Percentiles rank a stretch among this genome's conserved stretches.
Evolutionary conservation across 2,888 invertebrate genomes (phyloP).

Genomic region (Tinea trinotella): DNA sequence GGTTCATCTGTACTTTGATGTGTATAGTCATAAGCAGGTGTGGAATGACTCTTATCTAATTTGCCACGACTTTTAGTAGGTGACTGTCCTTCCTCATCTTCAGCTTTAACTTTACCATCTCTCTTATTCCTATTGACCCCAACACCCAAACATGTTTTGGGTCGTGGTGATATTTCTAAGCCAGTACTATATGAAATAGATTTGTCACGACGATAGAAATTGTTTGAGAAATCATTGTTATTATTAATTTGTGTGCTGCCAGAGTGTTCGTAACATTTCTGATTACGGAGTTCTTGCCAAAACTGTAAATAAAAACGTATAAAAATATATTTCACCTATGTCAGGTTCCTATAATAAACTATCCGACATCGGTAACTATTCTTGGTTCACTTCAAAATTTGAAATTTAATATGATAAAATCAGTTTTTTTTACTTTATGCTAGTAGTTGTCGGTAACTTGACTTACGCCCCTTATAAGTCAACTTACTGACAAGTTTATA

Average conservation of each 20-base stretch:
- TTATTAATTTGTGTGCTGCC: constrained; percentile 44
- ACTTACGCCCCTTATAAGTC: no score
- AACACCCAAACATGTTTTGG: constrained; percentile 76
- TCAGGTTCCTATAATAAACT: no score
- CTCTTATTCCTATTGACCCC: constrained; percentile 28
- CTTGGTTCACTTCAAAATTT: no score
- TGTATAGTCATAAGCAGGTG: constrained; percentile 83
- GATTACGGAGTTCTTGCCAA: constrained; percentile 80
- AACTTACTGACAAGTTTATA: no score
- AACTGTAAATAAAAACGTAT: constrained; percentile 60
- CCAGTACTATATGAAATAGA: constrained; percentile 85
- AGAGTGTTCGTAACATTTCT: constrained; percentile 50
- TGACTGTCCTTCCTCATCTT: constrained; percentile 25
- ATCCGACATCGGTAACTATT: no score
- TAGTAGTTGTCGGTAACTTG: no score
- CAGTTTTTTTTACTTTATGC: no score
- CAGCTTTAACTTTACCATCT: constrained; percentile 35
- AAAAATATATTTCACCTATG: no score
- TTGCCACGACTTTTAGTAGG: constrained; percentile 38
- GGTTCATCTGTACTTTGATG: constrained; percentile 33
- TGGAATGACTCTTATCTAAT: constrained; percentile 85
- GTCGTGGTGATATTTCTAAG: constrained; percentile 77
- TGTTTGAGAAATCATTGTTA: constrained; percentile 56
- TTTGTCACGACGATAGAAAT: constrained; percentile 80
- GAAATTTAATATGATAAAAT: no score